Base-by-base conservation (phyloP, 1,140 invertebrate species). In the Camponotus pennsylvanicus region DNA sequence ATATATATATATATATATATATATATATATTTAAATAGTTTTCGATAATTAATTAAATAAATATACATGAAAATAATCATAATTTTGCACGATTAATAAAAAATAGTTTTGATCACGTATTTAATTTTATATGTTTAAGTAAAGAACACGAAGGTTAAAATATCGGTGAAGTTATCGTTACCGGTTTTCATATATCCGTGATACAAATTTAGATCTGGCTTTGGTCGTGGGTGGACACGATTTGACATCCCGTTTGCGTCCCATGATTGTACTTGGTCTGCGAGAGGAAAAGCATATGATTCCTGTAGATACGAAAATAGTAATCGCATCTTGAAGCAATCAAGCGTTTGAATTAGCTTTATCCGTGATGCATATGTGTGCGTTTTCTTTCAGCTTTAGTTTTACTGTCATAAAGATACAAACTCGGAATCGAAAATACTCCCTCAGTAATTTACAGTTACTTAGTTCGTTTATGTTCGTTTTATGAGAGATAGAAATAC, bases 171-270 rank as follows among this genome's bases (percentile, higher is more conserved):
- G 6, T 70, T 27, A 57, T 71, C 5, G 9, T 80, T 80, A 80
- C 78, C 78, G 63, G 5, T 52, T 57, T 32, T 70, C 49, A 11
- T n/a, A 5, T 42, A 13, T 57, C 15, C 37, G 37, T 57, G 11
- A 42, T 70, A 42, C 9, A 18, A 42, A 80, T 70, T 57, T 80
- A 40, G 37, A 13, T 80, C 66, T 57, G n/a, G n/a, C 45, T 55
- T 40, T 61, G 34, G 15, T 70, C 15, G 78, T 80, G 11, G 78
- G 66, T 2, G 78, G 49, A 34, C 78, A 80, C 21, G 78, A 80
- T 18, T 80, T 80, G 15, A 80, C 8, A 2, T 80, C 49, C 13
- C 64, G 78, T 57, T 71, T 80, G 11, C 78, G 78, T 42, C 66
- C 78, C 78, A 80, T 80, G 32, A 18, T 13, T 67, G 42, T 11